Evolutionary conservation across 1,140 invertebrate species (phyloP).

Genomic region (Myzus persicae): DNA sequence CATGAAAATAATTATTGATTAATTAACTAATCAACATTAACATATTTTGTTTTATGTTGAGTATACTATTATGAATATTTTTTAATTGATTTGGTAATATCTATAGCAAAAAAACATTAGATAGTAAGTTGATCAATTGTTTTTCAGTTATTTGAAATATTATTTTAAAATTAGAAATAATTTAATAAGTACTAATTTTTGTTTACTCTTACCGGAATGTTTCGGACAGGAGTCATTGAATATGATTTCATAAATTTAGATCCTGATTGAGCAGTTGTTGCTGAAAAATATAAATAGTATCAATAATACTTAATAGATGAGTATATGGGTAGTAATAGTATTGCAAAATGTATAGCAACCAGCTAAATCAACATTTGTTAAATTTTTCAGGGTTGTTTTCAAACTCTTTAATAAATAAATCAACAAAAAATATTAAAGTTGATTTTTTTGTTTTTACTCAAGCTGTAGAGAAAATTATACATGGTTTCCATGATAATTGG

Average conservation of each 20-base stretch:
- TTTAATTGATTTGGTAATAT: neutral
- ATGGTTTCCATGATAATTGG: no score
- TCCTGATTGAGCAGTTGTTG: neutral
- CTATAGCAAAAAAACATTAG: neutral
- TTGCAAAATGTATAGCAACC: neutral
- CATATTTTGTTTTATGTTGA: neutral
- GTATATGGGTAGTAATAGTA: neutral
- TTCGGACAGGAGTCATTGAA: neutral
- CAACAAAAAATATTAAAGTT: no score
- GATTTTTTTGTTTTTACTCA: no score
- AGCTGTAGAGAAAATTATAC: no score
- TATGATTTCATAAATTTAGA: neutral
- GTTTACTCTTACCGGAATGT: slow-evolving; percentile 42
- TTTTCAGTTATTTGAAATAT: no score
- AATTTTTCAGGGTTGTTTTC: no score
- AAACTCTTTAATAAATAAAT: no score
- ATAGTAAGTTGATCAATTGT: no score
- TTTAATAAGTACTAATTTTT: neutral
- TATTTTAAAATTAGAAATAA: neutral
- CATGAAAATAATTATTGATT: neutral
- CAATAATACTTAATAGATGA: neutral
- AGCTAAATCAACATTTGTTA: neutral
- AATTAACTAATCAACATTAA: neutral
- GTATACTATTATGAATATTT: neutral
- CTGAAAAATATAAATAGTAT: neutral